Percentiles rank a stretch among this genome's conserved stretches.
These are phyloP conservation scores for Oxytorus armatus DNA, from an alignment of 2,888 invertebrate genomes.

Conservation along the genomic window DNA sequence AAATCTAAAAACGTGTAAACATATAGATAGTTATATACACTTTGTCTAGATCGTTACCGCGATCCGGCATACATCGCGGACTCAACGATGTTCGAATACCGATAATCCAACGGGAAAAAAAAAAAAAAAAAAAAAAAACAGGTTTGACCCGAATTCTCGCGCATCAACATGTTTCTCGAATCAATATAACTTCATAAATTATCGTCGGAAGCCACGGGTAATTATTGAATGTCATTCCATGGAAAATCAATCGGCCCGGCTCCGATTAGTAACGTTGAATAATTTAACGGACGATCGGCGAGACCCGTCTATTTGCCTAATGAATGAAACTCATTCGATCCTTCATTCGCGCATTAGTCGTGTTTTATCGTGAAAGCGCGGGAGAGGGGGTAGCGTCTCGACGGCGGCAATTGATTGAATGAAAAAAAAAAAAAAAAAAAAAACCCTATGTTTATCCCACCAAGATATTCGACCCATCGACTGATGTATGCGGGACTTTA, in stretches of 20 bases:
- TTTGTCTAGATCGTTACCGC: conserved; percentile 33
- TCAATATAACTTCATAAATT: conserved; percentile 46
- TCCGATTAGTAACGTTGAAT: background rate
- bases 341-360: conserved; percentile 17
- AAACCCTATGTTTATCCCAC: too few relatives aligned
- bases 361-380: conserved; percentile 9
- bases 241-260: conserved; percentile 48
- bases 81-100: background rate
- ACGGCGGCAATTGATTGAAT: conserved; percentile 15
- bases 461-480: too few relatives aligned
- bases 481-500: too few relatives aligned
- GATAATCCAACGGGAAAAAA: conserved; percentile 4
- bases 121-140: too few relatives aligned
- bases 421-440: too few relatives aligned
- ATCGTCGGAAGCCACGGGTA: conserved; percentile 39
- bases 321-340: conserved; percentile 34
- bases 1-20: conserved; percentile 17
- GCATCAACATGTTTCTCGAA: conserved; percentile 1
- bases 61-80: conserved; percentile 8
- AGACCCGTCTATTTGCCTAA: conserved; percentile 43
- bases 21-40: background rate
- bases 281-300: conserved; percentile 31
- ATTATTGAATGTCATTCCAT: conserved; percentile 43
- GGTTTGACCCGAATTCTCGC: conserved; percentile 37
- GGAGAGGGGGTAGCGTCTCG: conserved; percentile 22